These are phyloP conservation scores for Rhinogobio ventralis DNA, from an alignment of 2,797 vertebrate species.

Conservation along the genomic window DNA sequence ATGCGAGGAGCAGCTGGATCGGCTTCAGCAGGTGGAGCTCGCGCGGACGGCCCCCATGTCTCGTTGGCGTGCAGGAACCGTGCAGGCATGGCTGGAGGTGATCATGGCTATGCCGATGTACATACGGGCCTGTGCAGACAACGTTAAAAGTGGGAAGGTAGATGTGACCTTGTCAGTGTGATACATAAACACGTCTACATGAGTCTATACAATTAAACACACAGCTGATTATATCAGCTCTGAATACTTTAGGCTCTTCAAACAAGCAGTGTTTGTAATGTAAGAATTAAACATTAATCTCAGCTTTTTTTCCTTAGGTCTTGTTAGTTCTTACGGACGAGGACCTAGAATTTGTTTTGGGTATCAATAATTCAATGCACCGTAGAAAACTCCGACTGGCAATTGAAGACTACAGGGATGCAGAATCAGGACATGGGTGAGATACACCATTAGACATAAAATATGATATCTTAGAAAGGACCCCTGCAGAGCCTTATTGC, in stretches of 20 bases:
- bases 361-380: constrained; percentile 84
- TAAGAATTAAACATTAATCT: neutral
- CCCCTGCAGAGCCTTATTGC: neutral
- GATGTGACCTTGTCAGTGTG: neutral
- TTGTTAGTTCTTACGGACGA: constrained; percentile 85
- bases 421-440: constrained; percentile 83
- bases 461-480: neutral
- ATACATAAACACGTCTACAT: neutral
- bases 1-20: constrained; percentile 86
- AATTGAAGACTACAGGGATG: constrained; percentile 88
- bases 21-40: constrained; percentile 85
- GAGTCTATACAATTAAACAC: neutral
- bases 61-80: constrained; percentile 84
- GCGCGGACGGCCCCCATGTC: constrained; percentile 85
- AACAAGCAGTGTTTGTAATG: constrained; percentile 4
- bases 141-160: constrained; percentile 90
- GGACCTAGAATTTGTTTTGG: constrained; percentile 84
- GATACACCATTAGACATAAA: neutral
- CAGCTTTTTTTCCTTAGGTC: constrained; percentile 71
- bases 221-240: neutral
- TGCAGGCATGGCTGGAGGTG: constrained; percentile 90
- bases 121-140: constrained; percentile 82
- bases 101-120: constrained; percentile 94
- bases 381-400: constrained; percentile 87
- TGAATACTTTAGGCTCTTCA: neutral